Evolutionary conservation across 2,113 vertebrate species (phyloP).

Genomic region (Poeciliopsis prolifica): DNA sequence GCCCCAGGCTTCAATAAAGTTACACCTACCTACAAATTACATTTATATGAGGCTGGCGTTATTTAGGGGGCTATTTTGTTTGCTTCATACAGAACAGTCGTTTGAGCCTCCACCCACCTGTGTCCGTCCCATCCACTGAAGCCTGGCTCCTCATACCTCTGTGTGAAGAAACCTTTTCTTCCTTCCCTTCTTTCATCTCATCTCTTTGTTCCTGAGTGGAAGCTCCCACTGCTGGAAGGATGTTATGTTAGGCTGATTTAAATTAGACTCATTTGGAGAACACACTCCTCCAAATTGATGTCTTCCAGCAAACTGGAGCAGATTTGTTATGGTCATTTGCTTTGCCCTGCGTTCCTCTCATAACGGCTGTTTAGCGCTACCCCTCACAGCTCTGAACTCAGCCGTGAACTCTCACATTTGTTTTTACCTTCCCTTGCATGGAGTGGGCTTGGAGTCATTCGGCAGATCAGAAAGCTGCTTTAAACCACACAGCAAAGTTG

Average conservation of each 20-base stretch:
- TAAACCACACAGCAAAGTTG: constrained; percentile 8
- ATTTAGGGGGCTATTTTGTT: neutral
- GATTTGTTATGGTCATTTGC: constrained; percentile 74
- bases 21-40: constrained; percentile 13
- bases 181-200: constrained; percentile 47
- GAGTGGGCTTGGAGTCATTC: constrained; percentile 12
- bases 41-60: constrained; percentile 17
- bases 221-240: constrained; percentile 42
- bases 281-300: constrained; percentile 64
- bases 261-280: constrained; percentile 66
- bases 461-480: neutral
- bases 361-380: constrained; percentile 64
- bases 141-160: constrained; percentile 26
- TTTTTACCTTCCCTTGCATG: constrained; percentile 4
- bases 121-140: neutral
- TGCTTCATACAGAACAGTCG: neutral
- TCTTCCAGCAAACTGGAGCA: constrained; percentile 71
- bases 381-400: constrained; percentile 42
- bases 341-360: constrained; percentile 58
- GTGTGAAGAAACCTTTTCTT: constrained; percentile 42
- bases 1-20: constrained; percentile 3
- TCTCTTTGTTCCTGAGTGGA: constrained; percentile 55
- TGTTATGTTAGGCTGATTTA: constrained; percentile 66
- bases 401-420: constrained; percentile 26
- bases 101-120: constrained; percentile 17